phyloP scores from a whole-genome alignment of 2,113 vertebrate species.

The Holacanthus passer region DNA sequence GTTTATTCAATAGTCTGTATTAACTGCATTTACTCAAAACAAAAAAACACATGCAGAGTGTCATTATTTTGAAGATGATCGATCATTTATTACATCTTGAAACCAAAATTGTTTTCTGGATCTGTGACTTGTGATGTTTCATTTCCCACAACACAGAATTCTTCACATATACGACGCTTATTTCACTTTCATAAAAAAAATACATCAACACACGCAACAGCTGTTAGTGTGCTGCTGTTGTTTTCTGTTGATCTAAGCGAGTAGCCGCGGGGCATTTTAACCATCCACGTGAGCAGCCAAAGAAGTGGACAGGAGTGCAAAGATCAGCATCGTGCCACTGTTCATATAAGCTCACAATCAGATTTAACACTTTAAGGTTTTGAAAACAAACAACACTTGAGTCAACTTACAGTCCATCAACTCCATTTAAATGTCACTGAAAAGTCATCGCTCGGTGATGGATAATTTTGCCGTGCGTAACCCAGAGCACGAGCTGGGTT shows the following conservation, averaged over 20 bases:
- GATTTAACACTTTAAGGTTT: constrained; percentile 19
- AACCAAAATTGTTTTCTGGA: background rate
- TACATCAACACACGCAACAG: background rate
- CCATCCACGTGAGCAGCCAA: constrained; percentile 3
- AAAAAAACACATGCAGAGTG: background rate
- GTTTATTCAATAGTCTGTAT: no score
- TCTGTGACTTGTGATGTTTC: background rate
- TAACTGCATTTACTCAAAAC: background rate
- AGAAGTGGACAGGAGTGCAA: constrained; percentile 4
- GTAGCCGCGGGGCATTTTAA: background rate
- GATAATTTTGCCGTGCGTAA: background rate
- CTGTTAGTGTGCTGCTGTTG: background rate
- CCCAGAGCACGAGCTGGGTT: background rate
- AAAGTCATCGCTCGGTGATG: constrained; percentile 29
- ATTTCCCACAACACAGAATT: background rate
- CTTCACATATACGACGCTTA: background rate
- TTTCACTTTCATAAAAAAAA: background rate
- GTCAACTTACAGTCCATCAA: constrained; percentile 33
- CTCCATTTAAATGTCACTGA: constrained; percentile 52
- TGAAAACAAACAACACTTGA: constrained; percentile 53
- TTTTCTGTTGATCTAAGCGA: background rate
- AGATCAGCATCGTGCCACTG: constrained; percentile 14
- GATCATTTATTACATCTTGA: background rate
- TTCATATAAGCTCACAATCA: background rate
- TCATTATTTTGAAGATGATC: background rate